Conservation (phyloP, 2,888 invertebrate species). For the Pristionchus japonicus region DNA sequence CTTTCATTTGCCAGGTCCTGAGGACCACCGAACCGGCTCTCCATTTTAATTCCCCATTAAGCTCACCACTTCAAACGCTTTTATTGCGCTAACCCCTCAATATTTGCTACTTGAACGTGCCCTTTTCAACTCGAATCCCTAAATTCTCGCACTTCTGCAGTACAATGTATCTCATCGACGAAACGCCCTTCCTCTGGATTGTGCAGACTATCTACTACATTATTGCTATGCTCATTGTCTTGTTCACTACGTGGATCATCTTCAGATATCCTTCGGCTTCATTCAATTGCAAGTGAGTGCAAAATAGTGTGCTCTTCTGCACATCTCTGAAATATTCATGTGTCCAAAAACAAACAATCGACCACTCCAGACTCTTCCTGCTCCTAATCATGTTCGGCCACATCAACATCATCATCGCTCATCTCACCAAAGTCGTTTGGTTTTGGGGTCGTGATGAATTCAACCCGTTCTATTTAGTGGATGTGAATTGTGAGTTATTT, state of each 20-base stretch:
- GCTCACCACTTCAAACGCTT: background rate
- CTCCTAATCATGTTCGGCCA: conserved; percentile 16
- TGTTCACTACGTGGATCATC: conserved; percentile 2
- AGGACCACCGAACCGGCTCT: background rate
- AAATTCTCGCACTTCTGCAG: background rate
- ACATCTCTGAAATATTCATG: no score
- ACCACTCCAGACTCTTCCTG: background rate
- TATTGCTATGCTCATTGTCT: background rate
- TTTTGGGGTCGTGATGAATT: background rate
- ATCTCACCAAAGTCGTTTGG: background rate
- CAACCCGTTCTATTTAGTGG: background rate
- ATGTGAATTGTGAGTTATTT: background rate
- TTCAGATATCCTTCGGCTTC: background rate
- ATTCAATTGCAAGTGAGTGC: conserved; percentile 13
- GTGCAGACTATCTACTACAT: background rate
- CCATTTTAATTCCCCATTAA: background rate
- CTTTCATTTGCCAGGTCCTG: background rate
- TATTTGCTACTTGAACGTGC: no score
- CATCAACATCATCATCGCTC: background rate
- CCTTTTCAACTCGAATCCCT: background rate
- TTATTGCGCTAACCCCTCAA: no score
- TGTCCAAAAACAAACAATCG: no score
- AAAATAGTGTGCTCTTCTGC: no score
- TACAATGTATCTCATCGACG: conserved; percentile 1
- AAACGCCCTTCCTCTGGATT: background rate